Conservation (phyloP, 1,140 invertebrate genomes). For the Bombus turneri region DNA sequence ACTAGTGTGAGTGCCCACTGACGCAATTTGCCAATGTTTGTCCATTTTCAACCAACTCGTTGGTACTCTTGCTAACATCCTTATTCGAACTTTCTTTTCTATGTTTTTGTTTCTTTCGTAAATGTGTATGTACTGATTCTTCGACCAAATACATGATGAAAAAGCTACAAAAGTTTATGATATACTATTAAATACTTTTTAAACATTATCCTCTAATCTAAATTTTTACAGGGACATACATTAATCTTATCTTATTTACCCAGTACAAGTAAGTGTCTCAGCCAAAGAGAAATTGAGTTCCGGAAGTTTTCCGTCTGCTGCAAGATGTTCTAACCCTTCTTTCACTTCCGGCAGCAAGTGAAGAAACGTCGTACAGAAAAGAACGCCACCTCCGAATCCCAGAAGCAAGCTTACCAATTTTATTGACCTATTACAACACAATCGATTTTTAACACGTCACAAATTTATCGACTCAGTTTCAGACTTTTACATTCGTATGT, state of each 20-base stretch:
- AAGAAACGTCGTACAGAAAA: slow-evolving; percentile 94
- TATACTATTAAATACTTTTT: background rate
- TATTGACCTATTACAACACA: slow-evolving; percentile 73
- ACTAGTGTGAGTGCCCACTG: slow-evolving; percentile 66
- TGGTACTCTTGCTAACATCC: slow-evolving; percentile 70
- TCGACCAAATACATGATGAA: slow-evolving; percentile 94
- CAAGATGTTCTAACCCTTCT: slow-evolving; percentile 85
- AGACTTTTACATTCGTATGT: background rate
- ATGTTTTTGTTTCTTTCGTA: slow-evolving; percentile 77
- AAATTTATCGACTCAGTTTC: background rate
- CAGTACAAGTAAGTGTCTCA: slow-evolving; percentile 87
- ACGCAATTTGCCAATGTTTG: slow-evolving; percentile 27
- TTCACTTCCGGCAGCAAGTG: slow-evolving; percentile 95
- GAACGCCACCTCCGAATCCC: slow-evolving; percentile 95
- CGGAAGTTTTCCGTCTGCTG: slow-evolving; percentile 80
- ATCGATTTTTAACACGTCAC: background rate
- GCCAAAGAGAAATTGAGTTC: slow-evolving; percentile 86
- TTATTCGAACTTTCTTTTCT: slow-evolving; percentile 21
- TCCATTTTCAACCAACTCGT: slow-evolving; percentile 77
- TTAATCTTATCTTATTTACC: slow-evolving; percentile 67
- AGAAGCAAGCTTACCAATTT: slow-evolving; percentile 85
- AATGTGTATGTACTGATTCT: slow-evolving; percentile 89
- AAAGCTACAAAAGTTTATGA: slow-evolving; percentile 84
- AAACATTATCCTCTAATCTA: background rate
- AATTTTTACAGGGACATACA: background rate